Base-by-base conservation (phyloP, 2,888 invertebrate species). In the Pollenia angustigena region DNA sequence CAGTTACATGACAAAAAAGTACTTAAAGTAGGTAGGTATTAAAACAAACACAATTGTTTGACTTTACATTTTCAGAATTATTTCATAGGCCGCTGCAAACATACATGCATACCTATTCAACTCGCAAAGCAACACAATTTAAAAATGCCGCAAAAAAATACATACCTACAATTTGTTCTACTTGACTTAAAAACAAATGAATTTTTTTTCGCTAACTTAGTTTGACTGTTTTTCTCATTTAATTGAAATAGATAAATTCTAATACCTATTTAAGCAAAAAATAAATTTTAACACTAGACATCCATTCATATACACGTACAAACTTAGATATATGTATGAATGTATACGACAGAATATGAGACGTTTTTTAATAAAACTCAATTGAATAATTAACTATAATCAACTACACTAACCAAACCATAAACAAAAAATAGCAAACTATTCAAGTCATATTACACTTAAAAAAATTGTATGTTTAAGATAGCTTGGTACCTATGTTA, bases 331-430 rank as follows among this genome's bases (percentile, higher is more conserved):
- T 14, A 16, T 2, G 23, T 23, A 23, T 2, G 23, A 2, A 32
- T 32, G 6, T 14, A 16, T 54, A 60, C 10, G 2, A 56, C 40
- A 60, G 42, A 64, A 50, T 56, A 75, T 50, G 42, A 74, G 71
- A 79, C 56, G 48, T 56, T 62, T 85, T 74, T 84, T 91, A 91
- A 91, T 91, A 89, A 90, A 90, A 90, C 90, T 92, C 92, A 91
- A 91, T 91, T 91, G 91, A 91, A 91, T 91, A 91, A 91, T 91
- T 91, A 91, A 91, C 90, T 90, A 88, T 89, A 88, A 88, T 90
- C 88, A 83, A 88, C 76, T 69, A 66, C 72, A 88, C 44, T 66
- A 69, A 58, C 58, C 32, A 32, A 32, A 32, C 32, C 32, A 32
- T 6, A 32, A 32, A 32, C 32, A 32, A 32, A 66, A 74, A 66